phyloP scores from a whole-genome alignment of 1,140 invertebrate genomes.

The Drosophila lowei region DNA sequence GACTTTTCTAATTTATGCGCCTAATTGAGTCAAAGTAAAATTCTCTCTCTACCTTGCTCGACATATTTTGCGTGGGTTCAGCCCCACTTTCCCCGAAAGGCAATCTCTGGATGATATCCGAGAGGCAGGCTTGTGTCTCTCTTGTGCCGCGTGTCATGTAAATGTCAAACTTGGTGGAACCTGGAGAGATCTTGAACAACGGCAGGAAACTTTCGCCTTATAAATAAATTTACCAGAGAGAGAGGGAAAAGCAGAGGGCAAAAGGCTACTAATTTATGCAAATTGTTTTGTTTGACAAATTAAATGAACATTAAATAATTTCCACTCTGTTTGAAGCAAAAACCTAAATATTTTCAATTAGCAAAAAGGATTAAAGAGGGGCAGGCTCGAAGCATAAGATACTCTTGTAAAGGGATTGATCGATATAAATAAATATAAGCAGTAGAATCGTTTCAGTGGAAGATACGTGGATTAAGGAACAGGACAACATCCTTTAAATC shows the following conservation, averaged over 20 bases:
- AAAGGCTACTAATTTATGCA: slow-evolving; percentile 50
- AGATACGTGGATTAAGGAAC: no score
- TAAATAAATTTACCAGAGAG: slow-evolving; percentile 47
- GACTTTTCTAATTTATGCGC: slow-evolving; percentile 67
- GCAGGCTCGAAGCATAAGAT: no score
- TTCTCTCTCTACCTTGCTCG: slow-evolving; percentile 18
- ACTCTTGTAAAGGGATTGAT: no score
- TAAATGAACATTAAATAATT: slow-evolving; percentile 60
- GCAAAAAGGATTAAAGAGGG: not conserved
- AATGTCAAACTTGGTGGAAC: slow-evolving; percentile 43
- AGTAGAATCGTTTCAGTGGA: no score
- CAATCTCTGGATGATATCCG: no score
- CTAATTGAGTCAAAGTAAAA: slow-evolving; percentile 60
- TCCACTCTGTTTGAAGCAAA: not conserved
- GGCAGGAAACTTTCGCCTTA: slow-evolving; percentile 43
- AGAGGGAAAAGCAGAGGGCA: slow-evolving; percentile 23
- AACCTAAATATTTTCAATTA: slow-evolving; percentile 43
- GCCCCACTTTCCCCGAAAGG: no score
- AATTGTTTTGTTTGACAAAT: slow-evolving; percentile 60
- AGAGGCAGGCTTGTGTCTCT: not conserved
- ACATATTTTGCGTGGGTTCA: slow-evolving; percentile 31
- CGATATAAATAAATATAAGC: no score
- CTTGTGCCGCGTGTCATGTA: slow-evolving; percentile 32
- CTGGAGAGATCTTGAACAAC: not conserved
- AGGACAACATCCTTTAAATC: no score